Base-by-base conservation (phyloP, 2,797 vertebrate genomes). In the Melanotaenia trifasciata region DNA sequence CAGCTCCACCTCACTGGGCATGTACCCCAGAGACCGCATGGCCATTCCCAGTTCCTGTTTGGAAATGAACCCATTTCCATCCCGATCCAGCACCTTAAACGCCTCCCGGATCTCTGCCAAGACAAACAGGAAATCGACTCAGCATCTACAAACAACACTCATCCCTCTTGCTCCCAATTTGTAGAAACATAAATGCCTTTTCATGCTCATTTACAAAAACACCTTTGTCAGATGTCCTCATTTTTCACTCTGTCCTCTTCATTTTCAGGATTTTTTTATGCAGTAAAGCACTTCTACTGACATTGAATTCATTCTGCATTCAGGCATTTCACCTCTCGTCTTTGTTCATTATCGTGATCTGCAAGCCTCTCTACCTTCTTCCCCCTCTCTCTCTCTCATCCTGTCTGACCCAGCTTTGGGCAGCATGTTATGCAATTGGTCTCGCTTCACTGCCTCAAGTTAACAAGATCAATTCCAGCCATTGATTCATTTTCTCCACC, bases 1-100 rank as follows among this genome's bases (percentile, higher is more conserved):
- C 87, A 98, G 91, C 89, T 98, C 97, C 90, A 98, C 96, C 84
- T 98, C 97, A 0, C 96, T 97, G 62, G 96, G 97, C 97, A 98
- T 98, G 91, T 97, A 97, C 58, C 97, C 97, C 94, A 98, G 81
- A 0, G 97, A 98, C 72, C 97, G 96, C 97, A 98, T 98, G 58
- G 97, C 97, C 96, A 97, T 98, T 64, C 97, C 97, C 94, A 98
- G 94, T 93, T 98, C 97, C 92, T 98, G 97, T 90, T 98, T 98
- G 85, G 97, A 98, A 92, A 98, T 98, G 93, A 97, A 98, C 69
- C 97, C 97, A 38, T 98, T 97, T 57, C 97, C 97, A 24, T 98
- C 97, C 1, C 97, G 95, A 84, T 98, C 97, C 94, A 98, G 85
- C 66, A 97, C 94, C 28, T 96, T 94, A 63, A 98, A 98, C 24